Conservation (phyloP, 2,888 invertebrate genomes). For the Lypha dubia region DNA sequence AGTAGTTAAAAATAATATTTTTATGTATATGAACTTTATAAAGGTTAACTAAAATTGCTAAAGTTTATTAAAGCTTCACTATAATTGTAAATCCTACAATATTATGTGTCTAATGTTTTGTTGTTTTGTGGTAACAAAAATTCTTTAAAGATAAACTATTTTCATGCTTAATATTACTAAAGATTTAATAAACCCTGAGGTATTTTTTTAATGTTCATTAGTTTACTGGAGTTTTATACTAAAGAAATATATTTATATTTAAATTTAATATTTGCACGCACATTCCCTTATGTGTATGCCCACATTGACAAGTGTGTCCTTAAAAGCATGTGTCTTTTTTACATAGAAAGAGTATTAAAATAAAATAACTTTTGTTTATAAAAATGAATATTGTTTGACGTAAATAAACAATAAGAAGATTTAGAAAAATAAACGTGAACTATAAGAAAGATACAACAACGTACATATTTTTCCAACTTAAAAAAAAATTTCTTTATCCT, state of each 20-base stretch:
- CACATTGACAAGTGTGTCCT: no score
- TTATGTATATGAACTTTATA: not conserved
- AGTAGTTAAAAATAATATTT: not conserved
- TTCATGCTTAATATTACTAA: not conserved
- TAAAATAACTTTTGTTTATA: no score
- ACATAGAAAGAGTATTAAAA: no score
- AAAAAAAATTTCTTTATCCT: no score
- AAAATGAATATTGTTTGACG: no score
- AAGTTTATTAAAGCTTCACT: not conserved
- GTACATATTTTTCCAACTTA: no score
- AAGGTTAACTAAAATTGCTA: not conserved
- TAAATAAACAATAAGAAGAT: no score
- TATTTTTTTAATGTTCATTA: slow-evolving; percentile 15
- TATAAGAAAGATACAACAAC: no score
- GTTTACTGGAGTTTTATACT: not conserved
- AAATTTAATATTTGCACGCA: slow-evolving; percentile 4
- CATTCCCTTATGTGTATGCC: not conserved
- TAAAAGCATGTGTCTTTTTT: no score
- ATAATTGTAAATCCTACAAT: not conserved
- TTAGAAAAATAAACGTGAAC: no score
- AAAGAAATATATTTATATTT: not conserved
- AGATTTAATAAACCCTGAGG: slow-evolving; percentile 55
- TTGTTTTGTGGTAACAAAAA: not conserved
- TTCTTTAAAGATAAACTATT: not conserved
- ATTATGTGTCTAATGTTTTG: not conserved